Evolutionary conservation across 2,797 vertebrate species (phyloP), one percentile per base, ranked within the genome.

Genomic region (Natrix natrix): DNA sequence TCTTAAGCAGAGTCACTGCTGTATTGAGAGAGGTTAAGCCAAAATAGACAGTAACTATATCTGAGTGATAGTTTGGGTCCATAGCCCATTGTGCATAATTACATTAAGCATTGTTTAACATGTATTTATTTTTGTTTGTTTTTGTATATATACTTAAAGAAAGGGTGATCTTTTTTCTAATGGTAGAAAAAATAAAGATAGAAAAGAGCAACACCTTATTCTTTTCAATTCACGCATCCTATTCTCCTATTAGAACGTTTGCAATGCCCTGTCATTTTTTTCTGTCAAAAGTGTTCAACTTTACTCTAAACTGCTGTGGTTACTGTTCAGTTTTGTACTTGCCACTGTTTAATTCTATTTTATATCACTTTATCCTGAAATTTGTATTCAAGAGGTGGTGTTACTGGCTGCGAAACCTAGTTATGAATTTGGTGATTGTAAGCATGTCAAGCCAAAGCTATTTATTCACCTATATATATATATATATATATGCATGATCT

Each of bases 401-500:
- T 92, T 94, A 89, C 95, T 95, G 95, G 88, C 96, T 96, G 96
- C 95, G 96, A 96, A 96, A 95, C 2, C 92, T 93, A 94, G 94
- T 95, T 94, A 24, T 96, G 95, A 97, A 97, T 96, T 96, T 96
- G 96, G 87, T 94, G 94, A 93, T 92, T 96, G 92, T 94, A 86
- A 96, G 97, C 97, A 97, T 97, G 97, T 96, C 95, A 95, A 95
- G 95, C 96, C 96, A 94, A 90, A 92, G 78, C 97, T 96, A 95
- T 96, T 96, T 95, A 95, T 96, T 96, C 95, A 96, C 97, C 95
- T 96, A 93, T 97, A 52, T 52, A 52, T 48, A 48, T n/a, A n/a
- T n/a, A n/a, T n/a, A 48, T 48, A 48, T 52, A 95, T 97, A 94
- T 98, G 98, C 98, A 98, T 96, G 95, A 94, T 96, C 93, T 97